Conservation (phyloP, 2,113 vertebrate species). For the Nesospiza acunhae region DNA sequence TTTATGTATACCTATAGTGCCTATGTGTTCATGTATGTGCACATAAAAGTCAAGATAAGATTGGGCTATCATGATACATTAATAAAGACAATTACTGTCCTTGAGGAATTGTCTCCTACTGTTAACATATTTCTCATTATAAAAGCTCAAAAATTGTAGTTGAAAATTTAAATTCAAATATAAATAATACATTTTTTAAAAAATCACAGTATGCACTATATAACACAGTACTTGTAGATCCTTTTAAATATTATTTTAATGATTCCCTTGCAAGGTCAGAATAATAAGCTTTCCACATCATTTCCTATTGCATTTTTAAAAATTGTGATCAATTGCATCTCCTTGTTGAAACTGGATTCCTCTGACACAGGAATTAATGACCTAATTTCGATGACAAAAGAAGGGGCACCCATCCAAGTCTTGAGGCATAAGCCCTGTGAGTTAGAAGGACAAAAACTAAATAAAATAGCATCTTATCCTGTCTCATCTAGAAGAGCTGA, state of each 20-base stretch:
- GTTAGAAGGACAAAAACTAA: neutral
- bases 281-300: neutral
- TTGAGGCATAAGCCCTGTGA: neutral
- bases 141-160: neutral
- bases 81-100: neutral
- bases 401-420: neutral
- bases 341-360: neutral
- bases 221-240: neutral
- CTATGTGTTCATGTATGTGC: neutral
- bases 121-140: neutral
- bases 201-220: rapidly evolving
- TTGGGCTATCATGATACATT: neutral
- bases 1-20: neutral
- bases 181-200: neutral
- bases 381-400: neutral
- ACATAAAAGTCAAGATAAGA: neutral
- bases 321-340: neutral
- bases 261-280: neutral
- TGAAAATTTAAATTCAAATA: neutral
- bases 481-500: neutral
- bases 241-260: neutral
- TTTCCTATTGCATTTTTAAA: neutral
- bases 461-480: neutral
- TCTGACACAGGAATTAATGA: neutral
- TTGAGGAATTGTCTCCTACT: neutral